Evolutionary conservation across 1,140 invertebrate species (phyloP), one percentile per base, ranked within the genome.

Genomic region (Eriosoma lanigerum): DNA sequence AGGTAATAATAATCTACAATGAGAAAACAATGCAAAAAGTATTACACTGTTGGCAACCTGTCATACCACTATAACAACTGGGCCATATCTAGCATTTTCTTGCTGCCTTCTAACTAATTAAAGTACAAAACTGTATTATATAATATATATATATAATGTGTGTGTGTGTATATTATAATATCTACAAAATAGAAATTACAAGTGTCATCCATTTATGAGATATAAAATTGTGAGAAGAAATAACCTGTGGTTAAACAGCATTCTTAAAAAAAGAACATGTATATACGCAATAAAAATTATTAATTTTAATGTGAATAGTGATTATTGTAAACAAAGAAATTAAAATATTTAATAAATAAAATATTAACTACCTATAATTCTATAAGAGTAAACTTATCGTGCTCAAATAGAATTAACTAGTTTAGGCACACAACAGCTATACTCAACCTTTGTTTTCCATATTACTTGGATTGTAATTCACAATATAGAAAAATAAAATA

Each of bases 21-120:
- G 68, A 72, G 68, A 72, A 72, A 72, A 72, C 17, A 52, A 52
- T 72, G 10, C 46, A 52, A 72, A 50, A 72, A 52, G 24, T 72
- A 72, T 19, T 52, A 52, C n/a, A n/a, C 24, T 72, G n/a, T 72
- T 72, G 17, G 68, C 9, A 72, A 72, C 68, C 15, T 29, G 68
- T 72, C 17, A 19, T 72, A 48, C 48, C 4, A 72, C 24, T 72
- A 52, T 52, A 19, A 24, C 8, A 52, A 72, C 68, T 72, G 68
- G 68, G 52, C 68, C 68, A 72, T 72, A 72, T 72, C 68, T 72
- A 72, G 48, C 24, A 72, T 46, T 72, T 72, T 52, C 46, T 17
- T 52, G 48, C 1, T 29, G 29, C 68, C 19, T 72, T 29, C n/a
- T n/a, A n/a, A 38, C 24, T n/a, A 66, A 66, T 48, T 48, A 46